A percentile compares a stretch with the other conserved stretches of the same genome.
Conservation (phyloP, 2,888 invertebrate genomes). For the Nephrocerus scutellatus region DNA sequence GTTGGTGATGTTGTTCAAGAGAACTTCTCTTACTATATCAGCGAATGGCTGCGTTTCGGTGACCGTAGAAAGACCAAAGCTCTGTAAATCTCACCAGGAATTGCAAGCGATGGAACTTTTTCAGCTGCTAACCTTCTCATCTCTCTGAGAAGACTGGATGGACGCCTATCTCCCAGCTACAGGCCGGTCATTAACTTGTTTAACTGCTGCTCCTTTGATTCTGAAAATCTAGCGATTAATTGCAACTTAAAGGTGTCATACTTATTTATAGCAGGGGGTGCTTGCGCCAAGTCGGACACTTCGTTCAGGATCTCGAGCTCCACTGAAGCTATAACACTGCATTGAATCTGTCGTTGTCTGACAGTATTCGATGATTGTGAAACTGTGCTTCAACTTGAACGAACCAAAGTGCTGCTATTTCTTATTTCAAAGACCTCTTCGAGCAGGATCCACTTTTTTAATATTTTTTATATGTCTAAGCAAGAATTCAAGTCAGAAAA, state of each 20-base stretch:
- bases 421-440: too few relatives aligned
- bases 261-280: constrained; percentile 1
- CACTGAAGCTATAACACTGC: background rate
- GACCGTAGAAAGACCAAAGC: too few relatives aligned
- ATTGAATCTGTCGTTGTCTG: constrained; percentile 4
- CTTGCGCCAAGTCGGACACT: background rate
- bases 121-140: background rate
- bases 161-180: background rate
- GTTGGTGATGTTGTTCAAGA: too few relatives aligned
- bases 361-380: background rate
- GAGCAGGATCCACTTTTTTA: too few relatives aligned
- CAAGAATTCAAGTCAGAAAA: too few relatives aligned
- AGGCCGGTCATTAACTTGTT: background rate
- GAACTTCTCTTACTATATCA: too few relatives aligned
- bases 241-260: constrained; percentile 1
- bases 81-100: too few relatives aligned
- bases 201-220: background rate
- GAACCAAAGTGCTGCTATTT: constrained; percentile 2
- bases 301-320: background rate
- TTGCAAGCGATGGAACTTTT: constrained; percentile 1
- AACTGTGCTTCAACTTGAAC: background rate
- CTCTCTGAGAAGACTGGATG: too few relatives aligned
- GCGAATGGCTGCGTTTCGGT: too few relatives aligned
- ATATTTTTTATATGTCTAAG: too few relatives aligned
- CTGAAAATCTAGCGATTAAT: background rate